Conservation (phyloP, 1,140 invertebrate species). For the Anadara kagoshimensis region DNA sequence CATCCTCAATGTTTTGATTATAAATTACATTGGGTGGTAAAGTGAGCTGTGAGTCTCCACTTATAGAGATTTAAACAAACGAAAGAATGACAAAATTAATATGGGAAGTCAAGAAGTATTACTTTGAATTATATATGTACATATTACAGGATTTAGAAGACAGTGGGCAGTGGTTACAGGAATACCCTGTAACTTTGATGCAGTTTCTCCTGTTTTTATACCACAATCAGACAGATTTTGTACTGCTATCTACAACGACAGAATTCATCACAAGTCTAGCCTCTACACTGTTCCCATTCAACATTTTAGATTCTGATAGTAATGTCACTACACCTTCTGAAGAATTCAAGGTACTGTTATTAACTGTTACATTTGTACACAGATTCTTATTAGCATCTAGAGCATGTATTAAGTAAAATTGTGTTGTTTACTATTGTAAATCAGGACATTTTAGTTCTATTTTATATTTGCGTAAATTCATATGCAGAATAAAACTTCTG, state of each 20-base stretch:
- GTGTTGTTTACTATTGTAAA: no score
- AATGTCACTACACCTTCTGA: constrained; percentile 86
- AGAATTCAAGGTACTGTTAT: constrained; percentile 74
- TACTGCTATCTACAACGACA: constrained; percentile 91
- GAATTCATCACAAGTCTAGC: constrained; percentile 93
- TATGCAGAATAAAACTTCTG: no score
- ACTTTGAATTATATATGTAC: background rate
- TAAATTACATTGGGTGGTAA: no score
- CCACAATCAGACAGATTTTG: constrained; percentile 95
- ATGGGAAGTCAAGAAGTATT: background rate
- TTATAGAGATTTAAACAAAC: no score
- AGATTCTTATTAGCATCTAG: no score
- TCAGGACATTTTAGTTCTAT: no score
- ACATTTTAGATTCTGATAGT: constrained; percentile 79
- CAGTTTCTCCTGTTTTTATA: constrained; percentile 96
- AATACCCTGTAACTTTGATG: constrained; percentile 92
- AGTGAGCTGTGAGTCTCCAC: background rate
- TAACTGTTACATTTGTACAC: no score
- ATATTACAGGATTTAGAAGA: constrained; percentile 38
- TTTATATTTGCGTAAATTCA: no score
- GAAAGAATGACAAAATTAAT: background rate
- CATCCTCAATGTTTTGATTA: no score
- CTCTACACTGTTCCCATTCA: constrained; percentile 88
- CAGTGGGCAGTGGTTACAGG: constrained; percentile 80
- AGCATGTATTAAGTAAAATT: no score